A percentile compares a stretch with the other conserved stretches of the same genome.
These are phyloP conservation scores for Dolichopus griseipennis DNA, from an alignment of 2,888 invertebrate genomes.

Conservation along the genomic window DNA sequence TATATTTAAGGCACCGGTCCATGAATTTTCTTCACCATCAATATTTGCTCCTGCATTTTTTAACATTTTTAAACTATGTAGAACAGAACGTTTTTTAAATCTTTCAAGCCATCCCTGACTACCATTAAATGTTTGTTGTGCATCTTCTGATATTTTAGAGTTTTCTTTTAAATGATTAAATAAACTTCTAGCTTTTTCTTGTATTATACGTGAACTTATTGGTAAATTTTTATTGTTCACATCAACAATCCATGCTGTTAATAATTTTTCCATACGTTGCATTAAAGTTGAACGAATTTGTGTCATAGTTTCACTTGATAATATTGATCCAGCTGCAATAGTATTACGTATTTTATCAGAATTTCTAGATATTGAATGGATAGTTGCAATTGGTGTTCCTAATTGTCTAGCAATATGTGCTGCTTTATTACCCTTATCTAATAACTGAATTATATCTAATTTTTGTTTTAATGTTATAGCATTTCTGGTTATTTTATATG, in stretches of 20 bases:
- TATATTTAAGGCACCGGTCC: too few relatives aligned
- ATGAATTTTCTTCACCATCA: too few relatives aligned
- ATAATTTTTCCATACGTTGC: slow-evolving; percentile 2
- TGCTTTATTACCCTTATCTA: slow-evolving; percentile 15
- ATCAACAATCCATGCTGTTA: slow-evolving; percentile 7
- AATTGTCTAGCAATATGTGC: slow-evolving; percentile 19
- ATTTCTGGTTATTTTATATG: too few relatives aligned
- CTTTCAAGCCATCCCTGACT: neutral
- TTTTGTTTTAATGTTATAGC: too few relatives aligned
- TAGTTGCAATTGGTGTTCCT: slow-evolving; percentile 21
- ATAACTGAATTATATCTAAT: too few relatives aligned
- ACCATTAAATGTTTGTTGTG: too few relatives aligned
- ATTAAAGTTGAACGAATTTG: neutral
- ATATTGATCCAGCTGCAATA: slow-evolving; percentile 15
- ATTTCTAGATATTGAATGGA: slow-evolving; percentile 22
- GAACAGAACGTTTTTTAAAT: neutral
- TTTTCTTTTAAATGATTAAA: neutral
- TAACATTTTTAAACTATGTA: slow-evolving; percentile 7
- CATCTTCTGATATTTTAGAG: too few relatives aligned
- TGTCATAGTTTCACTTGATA: slow-evolving; percentile 7
- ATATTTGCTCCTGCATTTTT: neutral
- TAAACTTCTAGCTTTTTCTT: neutral
- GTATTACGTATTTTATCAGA: slow-evolving; percentile 16
- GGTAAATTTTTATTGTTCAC: slow-evolving; percentile 8
- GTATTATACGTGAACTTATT: slow-evolving; percentile 1